Conservation (phyloP, 2,113 vertebrate species). For the Pomatorhinus ruficollis region DNA sequence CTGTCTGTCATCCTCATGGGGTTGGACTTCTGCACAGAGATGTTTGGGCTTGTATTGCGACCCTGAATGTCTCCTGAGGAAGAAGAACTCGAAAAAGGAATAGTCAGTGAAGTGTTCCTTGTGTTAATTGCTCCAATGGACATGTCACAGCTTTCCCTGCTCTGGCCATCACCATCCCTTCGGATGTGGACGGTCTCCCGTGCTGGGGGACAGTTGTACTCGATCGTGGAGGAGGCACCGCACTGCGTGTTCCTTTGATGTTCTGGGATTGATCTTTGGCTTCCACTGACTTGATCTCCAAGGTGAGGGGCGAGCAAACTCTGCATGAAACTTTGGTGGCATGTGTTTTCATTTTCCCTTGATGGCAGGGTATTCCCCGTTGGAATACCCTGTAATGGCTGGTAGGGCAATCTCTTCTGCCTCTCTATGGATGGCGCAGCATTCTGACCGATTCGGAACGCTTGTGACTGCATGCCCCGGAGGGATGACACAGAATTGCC, state of each 20-base stretch:
- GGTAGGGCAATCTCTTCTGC: conserved; percentile 86
- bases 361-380: conserved; percentile 77
- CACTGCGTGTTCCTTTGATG: conserved; percentile 89
- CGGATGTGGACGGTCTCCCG: conserved; percentile 78
- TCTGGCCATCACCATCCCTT: conserved; percentile 76
- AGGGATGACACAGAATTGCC: conserved; percentile 79
- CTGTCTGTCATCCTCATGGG: conserved; percentile 85
- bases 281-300: conserved; percentile 85
- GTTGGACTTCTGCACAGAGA: conserved; percentile 87
- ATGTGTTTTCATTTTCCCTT: conserved; percentile 85
- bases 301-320: conserved; percentile 90
- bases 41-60: conserved; percentile 90
- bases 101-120: conserved; percentile 78
- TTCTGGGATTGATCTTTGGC: conserved; percentile 78
- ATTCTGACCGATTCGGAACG: conserved; percentile 85
- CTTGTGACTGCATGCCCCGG: conserved; percentile 86
- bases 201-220: conserved; percentile 86
- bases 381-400: conserved; percentile 85
- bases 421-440: conserved; percentile 80
- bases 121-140: conserved; percentile 75
- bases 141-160: conserved; percentile 82
- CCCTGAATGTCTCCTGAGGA: conserved; percentile 89
- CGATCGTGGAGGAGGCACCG: conserved; percentile 85
- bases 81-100: conserved; percentile 81
- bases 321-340: conserved; percentile 97